Evolutionary conservation across 1,140 invertebrate genomes (phyloP).

Genomic region (Ceratosolen solmsi): DNA sequence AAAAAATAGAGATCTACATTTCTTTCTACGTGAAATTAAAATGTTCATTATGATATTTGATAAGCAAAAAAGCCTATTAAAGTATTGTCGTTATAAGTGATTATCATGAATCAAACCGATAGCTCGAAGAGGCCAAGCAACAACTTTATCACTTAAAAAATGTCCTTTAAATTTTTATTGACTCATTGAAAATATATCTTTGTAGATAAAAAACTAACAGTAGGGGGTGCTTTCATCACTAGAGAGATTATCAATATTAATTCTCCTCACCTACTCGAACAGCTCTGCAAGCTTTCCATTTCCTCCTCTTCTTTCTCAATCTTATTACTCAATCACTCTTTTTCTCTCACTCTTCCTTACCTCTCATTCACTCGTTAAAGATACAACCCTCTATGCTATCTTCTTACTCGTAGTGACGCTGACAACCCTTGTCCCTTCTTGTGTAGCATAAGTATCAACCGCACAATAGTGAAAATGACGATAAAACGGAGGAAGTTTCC

Average conservation of each 20-base stretch:
- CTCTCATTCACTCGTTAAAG: constrained; percentile 34
- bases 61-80: background rate
- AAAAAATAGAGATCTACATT: no score
- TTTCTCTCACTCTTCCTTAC: constrained; percentile 13
- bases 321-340: constrained; percentile 27
- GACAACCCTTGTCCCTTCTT: background rate
- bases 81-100: background rate
- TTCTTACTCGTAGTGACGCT: background rate
- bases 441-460: constrained; percentile 61
- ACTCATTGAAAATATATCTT: background rate
- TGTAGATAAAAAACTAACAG: background rate
- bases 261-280: constrained; percentile 55
- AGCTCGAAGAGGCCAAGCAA: background rate
- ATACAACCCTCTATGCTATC: background rate
- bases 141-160: background rate
- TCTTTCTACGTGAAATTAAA: no score
- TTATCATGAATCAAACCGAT: constrained; percentile 2
- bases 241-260: constrained; percentile 71
- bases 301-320: constrained; percentile 53
- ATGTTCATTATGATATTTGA: no score
- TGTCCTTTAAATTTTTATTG: constrained; percentile 1
- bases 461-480: constrained; percentile 45
- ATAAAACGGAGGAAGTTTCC: background rate
- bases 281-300: constrained; percentile 56
- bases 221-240: constrained; percentile 4